Base-by-base conservation (phyloP, 1,140 invertebrate species). In the Aplysia californica region DNA sequence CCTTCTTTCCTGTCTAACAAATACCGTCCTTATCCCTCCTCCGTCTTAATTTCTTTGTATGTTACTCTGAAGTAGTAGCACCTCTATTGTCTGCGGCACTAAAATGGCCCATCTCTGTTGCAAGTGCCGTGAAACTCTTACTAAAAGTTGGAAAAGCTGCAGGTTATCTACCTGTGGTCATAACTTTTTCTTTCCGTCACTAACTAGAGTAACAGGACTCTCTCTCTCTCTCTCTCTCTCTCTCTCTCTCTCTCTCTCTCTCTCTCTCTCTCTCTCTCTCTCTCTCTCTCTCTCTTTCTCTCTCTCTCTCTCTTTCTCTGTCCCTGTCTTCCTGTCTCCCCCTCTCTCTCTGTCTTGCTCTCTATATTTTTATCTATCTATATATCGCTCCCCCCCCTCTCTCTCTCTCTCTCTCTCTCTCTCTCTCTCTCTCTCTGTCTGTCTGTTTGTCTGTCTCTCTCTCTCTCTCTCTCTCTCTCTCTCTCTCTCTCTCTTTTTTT, bases 211-310 rank as follows among this genome's bases (percentile, higher is more conserved):
- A n/a, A n/a, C 31, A 59, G 4, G 20, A 33, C 15, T 29, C 55
- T 31, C 29, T 59, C 55, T 56, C 39, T 56, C 44, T 55, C 64
- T 21, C 33, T 33, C 50, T 55, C 64, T 31, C 65, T 33, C 68
- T 38, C 1, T 31, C 56, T 38, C 69, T 50, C 67, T 61, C 44
- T 61, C 69, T 61, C 68, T 31, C 31, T 73, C 55, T 61, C 44
- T 61, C 55, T 61, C 68, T 77, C 76, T 61, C 50, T 73, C 68
- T 77, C 69, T 61, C 50, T 61, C 55, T 77, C n/a, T 61, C 36
- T 61, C 69, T 61, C 36, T 35, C 21, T 77, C 56, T 77, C 31
- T 61, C 33, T 74, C 26, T 59, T 38, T 61, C 56, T 77, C 44
- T 35, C 1, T 77, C 69, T 38, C 38, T 73, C 31, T 73, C 41